Conservation (phyloP, 2,113 vertebrate species). For the Polypterus senegalus region DNA sequence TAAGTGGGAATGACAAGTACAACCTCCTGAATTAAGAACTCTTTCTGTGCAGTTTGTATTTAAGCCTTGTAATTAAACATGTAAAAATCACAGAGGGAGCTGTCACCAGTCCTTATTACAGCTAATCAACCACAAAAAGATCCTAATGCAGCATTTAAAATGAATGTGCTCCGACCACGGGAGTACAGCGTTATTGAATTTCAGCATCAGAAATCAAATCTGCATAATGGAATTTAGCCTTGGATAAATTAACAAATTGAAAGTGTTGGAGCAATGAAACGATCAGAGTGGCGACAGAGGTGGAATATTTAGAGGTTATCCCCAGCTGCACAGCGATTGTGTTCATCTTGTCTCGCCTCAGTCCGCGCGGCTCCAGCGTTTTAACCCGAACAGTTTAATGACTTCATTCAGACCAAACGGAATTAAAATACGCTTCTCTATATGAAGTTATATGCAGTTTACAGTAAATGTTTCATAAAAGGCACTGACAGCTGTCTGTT, state of each 20-base stretch:
- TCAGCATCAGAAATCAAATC: background rate
- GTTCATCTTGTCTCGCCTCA: no score
- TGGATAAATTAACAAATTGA: constrained; percentile 1
- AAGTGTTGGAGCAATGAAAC: background rate
- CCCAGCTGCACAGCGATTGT: no score
- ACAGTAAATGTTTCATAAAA: no score
- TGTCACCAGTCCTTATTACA: constrained; percentile 14
- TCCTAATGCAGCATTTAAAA: background rate
- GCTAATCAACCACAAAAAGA: constrained; percentile 5
- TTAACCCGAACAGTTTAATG: no score
- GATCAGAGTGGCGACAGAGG: background rate
- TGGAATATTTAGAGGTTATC: background rate
- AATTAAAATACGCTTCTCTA: background rate
- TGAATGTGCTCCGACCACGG: background rate
- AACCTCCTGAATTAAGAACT: constrained; percentile 38
- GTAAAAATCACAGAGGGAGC: constrained; percentile 7
- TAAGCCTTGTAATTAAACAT: constrained; percentile 17
- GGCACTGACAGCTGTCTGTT: background rate
- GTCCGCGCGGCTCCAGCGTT: no score
- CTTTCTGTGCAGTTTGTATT: constrained; percentile 28
- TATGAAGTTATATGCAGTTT: background rate
- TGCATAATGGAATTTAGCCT: background rate
- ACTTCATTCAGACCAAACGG: background rate
- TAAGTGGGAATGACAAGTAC: constrained; percentile 6
- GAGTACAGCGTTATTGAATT: background rate